Percentiles rank a stretch among this genome's conserved stretches.
Conservation (phyloP, 2,113 vertebrate genomes). For the Nettapus auritus region DNA sequence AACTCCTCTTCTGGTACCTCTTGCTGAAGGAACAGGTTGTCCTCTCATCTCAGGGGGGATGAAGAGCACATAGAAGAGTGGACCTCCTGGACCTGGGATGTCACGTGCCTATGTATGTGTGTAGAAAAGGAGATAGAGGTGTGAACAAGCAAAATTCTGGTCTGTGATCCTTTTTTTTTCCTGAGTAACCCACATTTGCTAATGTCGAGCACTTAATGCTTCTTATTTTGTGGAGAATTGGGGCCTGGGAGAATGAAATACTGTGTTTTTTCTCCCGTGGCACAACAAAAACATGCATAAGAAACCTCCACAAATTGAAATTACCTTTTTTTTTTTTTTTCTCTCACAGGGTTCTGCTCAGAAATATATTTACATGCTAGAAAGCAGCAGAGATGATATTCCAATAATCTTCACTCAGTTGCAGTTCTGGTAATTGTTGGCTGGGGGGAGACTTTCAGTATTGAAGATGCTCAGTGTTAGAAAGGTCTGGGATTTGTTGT, state of each 20-base stretch:
- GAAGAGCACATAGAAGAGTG: background rate
- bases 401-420: background rate
- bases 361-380: background rate
- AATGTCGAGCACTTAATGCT: background rate
- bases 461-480: background rate
- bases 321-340: background rate
- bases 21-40: background rate
- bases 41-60: too few relatives aligned
- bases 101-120: background rate
- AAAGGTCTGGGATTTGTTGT: background rate
- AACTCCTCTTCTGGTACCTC: background rate
- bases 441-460: background rate
- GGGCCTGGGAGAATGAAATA: background rate
- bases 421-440: background rate
- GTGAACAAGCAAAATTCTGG: background rate
- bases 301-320: background rate
- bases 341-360: fast-evolving
- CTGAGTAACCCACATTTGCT: background rate
- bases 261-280: background rate
- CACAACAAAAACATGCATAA: background rate
- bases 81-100: background rate
- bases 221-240: background rate
- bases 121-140: background rate
- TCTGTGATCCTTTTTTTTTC: fast-evolving
- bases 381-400: background rate